Evolutionary conservation across 2,888 invertebrate genomes (phyloP), one percentile per base, ranked within the genome.

Genomic region (Eupeodes latifasciatus): DNA sequence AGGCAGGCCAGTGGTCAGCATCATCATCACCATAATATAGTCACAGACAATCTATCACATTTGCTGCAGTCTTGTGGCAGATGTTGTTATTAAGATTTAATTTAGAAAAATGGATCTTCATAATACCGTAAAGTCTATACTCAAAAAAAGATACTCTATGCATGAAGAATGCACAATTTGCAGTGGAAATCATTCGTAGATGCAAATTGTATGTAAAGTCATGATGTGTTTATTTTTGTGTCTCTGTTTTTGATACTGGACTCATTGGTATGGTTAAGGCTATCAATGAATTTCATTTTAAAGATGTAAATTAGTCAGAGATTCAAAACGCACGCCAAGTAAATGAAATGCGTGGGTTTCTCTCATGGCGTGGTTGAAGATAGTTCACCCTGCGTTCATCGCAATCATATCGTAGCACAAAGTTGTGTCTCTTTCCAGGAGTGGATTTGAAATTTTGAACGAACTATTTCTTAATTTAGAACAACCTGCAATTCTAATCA

Each of bases 101-200:
- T 84, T 80, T 66, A 77, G 80, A 87, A 79, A 84, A 80, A 80
- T 84, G 47, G 27, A 78, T 67, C 72, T 66, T 79, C 59, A 19
- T 40, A 27, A 27, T 27, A 27, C 27, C 27, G 27, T 27, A 27
- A 27, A 27, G 27, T 27, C 27, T 27, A 19, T 19, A 66, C 67
- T 74, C 55, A 27, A 27, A 62, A 19, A 78, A 40, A 67, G 55
- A 67, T 64, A 71, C 19, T 51, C 74, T 67, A 84, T 78, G 84
- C 87, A 81, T 88, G 74, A 84, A 85, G 74, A 85, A 85, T 75
- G 88, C 88, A 81, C 78, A 62, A 88, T 88, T 81, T 88, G 53
- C 75, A 53, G 27, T 16, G 11, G 88, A 75, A 81, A 81, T 78
- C 64, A 47, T 49, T 75, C 75, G 85, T 75, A 59, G 61, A 84